Evolutionary conservation across 1,140 invertebrate species (phyloP).

Genomic region (Drosophila lacteicornis): DNA sequence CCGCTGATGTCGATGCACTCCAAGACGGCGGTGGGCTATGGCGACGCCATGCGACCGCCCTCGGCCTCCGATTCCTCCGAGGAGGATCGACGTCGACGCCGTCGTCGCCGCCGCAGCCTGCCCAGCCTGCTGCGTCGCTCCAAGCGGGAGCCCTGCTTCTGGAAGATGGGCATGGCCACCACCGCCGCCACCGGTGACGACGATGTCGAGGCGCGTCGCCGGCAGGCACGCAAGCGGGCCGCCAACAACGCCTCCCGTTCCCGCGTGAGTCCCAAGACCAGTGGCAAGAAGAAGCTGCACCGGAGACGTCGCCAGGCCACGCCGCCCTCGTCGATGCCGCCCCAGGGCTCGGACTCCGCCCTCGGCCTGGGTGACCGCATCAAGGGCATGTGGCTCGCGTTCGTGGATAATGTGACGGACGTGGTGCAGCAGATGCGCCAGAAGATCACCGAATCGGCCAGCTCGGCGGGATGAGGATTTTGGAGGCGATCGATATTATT

Average conservation of each 20-base stretch:
- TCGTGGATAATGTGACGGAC: conserved; percentile 54
- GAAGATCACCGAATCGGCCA: conserved; percentile 29
- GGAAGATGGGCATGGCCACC: conserved; percentile 43
- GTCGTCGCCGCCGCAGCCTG: conserved; percentile 1
- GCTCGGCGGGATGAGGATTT: not conserved
- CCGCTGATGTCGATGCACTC: conserved; percentile 51
- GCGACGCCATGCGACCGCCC: conserved; percentile 58
- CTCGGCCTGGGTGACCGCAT: conserved; percentile 37
- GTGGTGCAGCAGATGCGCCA: conserved; percentile 56
- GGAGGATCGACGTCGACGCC: conserved; percentile 46
- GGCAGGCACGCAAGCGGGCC: conserved; percentile 47
- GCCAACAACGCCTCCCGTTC: conserved; percentile 56
- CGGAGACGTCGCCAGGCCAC: conserved; percentile 41
- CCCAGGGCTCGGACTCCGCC: not conserved
- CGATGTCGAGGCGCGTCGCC: conserved; percentile 61
- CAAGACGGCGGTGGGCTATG: conserved; percentile 53
- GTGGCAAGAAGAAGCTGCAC: conserved; percentile 53
- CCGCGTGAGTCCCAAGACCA: conserved; percentile 39
- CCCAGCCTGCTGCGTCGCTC: conserved; percentile 15
- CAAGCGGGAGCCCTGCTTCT: conserved; percentile 57
- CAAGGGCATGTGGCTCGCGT: conserved; percentile 50
- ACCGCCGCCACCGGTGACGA: conserved; percentile 37
- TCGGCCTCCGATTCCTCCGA: conserved; percentile 37
- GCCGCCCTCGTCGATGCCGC: not conserved
- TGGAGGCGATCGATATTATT: too few relatives aligned